A percentile compares a stretch with the other conserved stretches of the same genome.
These are phyloP conservation scores for Macaria liturata DNA, from an alignment of 2,888 invertebrate species.

Conservation along the genomic window DNA sequence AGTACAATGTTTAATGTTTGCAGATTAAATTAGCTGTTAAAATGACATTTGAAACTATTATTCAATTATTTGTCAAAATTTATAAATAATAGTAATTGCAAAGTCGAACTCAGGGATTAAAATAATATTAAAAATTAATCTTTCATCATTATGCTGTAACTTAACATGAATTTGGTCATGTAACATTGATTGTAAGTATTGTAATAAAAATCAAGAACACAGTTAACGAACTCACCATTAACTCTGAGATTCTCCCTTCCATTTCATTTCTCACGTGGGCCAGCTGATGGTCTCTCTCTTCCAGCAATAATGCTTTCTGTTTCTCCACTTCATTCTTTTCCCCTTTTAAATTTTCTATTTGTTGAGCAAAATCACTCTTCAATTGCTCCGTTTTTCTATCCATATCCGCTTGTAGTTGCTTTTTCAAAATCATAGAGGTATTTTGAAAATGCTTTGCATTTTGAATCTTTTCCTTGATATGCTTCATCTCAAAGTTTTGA, in stretches of 20 bases:
- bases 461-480: slow-evolving; percentile 70
- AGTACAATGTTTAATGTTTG: no score
- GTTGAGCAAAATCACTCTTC: slow-evolving; percentile 64
- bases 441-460: slow-evolving; percentile 68
- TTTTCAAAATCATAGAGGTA: slow-evolving; percentile 64
- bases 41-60: no score
- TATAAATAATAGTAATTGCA: no score
- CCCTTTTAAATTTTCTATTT: slow-evolving; percentile 74
- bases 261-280: slow-evolving; percentile 57
- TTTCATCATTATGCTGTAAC: no score
- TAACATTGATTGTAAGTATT: no score
- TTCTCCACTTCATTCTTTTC: slow-evolving; percentile 74
- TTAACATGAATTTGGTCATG: no score
- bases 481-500: slow-evolving; percentile 66
- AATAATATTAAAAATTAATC: no score
- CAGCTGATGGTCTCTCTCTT: slow-evolving; percentile 69
- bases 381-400: slow-evolving; percentile 72
- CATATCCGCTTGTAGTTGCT: slow-evolving; percentile 70
- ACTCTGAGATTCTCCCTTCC: slow-evolving; percentile 61
- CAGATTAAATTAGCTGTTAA: no score
- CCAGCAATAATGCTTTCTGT: slow-evolving; percentile 68
- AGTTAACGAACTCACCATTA: slow-evolving; percentile 50
- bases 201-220: no score
- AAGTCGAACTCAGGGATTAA: no score
- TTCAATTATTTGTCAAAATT: no score